Evolutionary conservation across 2,797 vertebrate species (phyloP).

Genomic region (Halcyon badia): DNA sequence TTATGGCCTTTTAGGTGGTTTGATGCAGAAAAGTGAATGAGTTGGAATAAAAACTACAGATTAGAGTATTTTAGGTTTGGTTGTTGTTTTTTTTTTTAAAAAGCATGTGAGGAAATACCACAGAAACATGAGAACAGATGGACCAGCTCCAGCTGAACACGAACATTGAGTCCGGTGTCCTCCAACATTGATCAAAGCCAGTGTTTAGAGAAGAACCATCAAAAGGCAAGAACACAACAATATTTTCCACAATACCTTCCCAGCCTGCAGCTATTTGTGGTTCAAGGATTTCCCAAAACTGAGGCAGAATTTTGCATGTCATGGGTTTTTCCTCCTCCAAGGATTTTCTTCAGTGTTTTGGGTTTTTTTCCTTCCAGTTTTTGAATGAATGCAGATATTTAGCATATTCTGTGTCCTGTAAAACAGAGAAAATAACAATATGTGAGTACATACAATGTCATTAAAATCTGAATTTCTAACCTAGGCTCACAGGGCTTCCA

Average conservation of each 20-base stretch:
- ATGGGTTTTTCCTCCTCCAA: background rate
- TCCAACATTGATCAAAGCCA: background rate
- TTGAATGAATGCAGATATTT: background rate
- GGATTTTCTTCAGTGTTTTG: background rate
- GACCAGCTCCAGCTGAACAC: background rate
- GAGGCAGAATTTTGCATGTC: background rate
- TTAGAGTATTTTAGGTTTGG: no score
- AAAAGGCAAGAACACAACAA: background rate
- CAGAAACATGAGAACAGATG: background rate
- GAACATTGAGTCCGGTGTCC: rapidly evolving
- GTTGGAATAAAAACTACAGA: background rate
- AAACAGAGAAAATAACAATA: background rate
- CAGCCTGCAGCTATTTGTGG: background rate
- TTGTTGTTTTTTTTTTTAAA: background rate
- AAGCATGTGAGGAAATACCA: background rate
- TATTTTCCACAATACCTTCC: background rate
- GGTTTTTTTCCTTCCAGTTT: background rate
- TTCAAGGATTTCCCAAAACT: background rate
- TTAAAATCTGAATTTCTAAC: background rate
- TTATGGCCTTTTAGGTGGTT: no score
- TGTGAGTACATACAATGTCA: background rate
- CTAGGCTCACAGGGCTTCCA: background rate
- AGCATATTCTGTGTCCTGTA: background rate
- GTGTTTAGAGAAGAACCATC: background rate
- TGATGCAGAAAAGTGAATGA: background rate